phyloP scores from a whole-genome alignment of 2,797 vertebrate species.

The Microtus agrestis region DNA sequence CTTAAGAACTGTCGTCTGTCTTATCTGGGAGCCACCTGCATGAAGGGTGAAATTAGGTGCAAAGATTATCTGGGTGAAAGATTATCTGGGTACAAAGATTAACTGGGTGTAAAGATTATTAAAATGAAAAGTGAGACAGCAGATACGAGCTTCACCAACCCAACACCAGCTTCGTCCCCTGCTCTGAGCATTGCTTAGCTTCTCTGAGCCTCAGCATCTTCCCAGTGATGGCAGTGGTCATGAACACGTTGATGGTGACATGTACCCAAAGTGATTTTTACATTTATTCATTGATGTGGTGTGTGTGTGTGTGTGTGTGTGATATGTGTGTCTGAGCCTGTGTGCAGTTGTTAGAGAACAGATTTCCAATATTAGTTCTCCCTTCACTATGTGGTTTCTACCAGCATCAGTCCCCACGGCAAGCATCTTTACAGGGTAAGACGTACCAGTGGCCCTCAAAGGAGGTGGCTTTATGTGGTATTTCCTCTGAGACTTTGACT shows the following conservation, averaged over 20 bases:
- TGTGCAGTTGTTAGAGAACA: background rate
- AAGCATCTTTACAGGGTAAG: background rate
- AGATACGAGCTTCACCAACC: accelerated
- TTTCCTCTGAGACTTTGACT: background rate
- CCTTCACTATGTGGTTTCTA: background rate
- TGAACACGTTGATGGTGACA: background rate
- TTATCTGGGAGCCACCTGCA: background rate
- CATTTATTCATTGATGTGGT: background rate
- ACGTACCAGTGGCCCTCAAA: background rate
- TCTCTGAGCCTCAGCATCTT: background rate
- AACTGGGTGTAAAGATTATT: no score
- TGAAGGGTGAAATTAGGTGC: background rate
- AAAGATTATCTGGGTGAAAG: no score
- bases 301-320: background rate
- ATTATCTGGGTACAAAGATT: no score
- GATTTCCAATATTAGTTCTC: background rate
- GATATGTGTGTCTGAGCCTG: background rate
- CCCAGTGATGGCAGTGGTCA: accelerated
- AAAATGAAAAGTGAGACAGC: no score
- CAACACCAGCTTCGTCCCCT: background rate
- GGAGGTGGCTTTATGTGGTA: background rate
- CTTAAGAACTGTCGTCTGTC: background rate
- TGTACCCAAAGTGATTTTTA: background rate
- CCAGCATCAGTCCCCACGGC: no score
- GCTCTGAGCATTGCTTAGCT: accelerated